Base-by-base conservation (phyloP, 2,113 vertebrate species). In the Marmota monax region DNA sequence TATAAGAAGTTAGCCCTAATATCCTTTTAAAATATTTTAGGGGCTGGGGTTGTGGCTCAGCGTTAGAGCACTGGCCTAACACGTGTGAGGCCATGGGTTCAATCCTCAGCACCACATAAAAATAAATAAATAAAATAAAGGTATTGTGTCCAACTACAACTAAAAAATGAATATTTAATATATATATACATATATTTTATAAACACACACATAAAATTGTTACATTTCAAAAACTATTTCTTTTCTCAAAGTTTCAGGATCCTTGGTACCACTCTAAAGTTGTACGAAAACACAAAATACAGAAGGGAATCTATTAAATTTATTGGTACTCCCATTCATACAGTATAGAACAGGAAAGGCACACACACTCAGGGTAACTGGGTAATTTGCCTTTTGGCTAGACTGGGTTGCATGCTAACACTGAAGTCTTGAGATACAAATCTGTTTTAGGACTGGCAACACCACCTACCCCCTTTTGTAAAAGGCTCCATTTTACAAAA, bases 271-370 rank as follows among this genome's bases (percentile, higher is more conserved):
- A 93, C 32, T 76, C 61, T 77, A 29, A 96, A 90, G 53, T 65
- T 88, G 80, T 77, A 94, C 34, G 27, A 72, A 78, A 94, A 90
- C 29, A 90, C 29, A 34, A 89, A 92, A 92, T 83, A 48, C 37
- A 69, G 45, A 51, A 22, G 20, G 32, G 51, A 96, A 93, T 39
- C 77, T 69, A 94, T 51, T 18, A 92, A 79, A 76, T 78, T 78
- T n/a, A 70, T 80, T 90, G 48, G n/a, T 17, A 10, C 45, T 90
- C 70, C 73, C 63, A 79, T 69, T 83, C n/a, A 63, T 39, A 79
- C 0, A 61, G 17, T 37, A 92, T 0, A 92, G 72, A 88, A 61
- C 10, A 45, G 20, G 22, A 97, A 84, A 92, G 65, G 67, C 18
- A 90, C 17, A 82, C 17, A n/a, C 45, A 84, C 29, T 93, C 48